phyloP scores from a whole-genome alignment of 2,888 invertebrate species.

The Drosophila lutescens region DNA sequence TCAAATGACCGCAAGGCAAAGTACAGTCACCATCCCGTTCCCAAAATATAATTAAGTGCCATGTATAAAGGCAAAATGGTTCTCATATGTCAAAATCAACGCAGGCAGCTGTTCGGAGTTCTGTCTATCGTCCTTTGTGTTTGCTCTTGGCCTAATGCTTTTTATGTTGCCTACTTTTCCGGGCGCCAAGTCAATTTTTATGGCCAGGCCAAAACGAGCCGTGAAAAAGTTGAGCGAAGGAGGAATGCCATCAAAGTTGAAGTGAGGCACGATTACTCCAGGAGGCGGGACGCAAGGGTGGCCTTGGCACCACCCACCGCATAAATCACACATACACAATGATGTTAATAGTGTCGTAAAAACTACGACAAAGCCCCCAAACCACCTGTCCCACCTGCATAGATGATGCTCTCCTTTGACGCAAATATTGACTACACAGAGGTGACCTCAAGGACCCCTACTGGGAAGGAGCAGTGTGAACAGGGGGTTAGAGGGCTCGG shows the following conservation, averaged over 20 bases:
- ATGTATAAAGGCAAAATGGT: slow-evolving; percentile 41
- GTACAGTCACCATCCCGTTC: slow-evolving; percentile 15
- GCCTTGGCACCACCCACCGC: slow-evolving; percentile 11
- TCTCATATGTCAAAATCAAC: slow-evolving; percentile 71
- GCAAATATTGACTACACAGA: slow-evolving; percentile 57
- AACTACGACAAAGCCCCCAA: slow-evolving; percentile 53
- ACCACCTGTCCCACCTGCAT: slow-evolving; percentile 28
- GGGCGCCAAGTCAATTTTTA: slow-evolving; percentile 50
- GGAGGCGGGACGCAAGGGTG: neutral
- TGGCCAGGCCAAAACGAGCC: slow-evolving; percentile 25
- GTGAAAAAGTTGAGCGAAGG: slow-evolving; percentile 16
- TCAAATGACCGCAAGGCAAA: slow-evolving; percentile 20
- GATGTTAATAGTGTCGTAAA: slow-evolving; percentile 70
- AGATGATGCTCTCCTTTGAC: slow-evolving; percentile 41
- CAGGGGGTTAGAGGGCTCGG: neutral
- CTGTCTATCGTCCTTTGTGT: slow-evolving; percentile 29
- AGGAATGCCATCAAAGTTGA: slow-evolving; percentile 45
- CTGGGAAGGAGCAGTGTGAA: neutral
- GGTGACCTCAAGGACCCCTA: slow-evolving; percentile 32
- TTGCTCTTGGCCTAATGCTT: slow-evolving; percentile 41
- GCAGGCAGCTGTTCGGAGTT: slow-evolving; percentile 54
- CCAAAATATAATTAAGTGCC: slow-evolving; percentile 42
- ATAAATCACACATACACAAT: slow-evolving; percentile 59
- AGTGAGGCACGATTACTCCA: slow-evolving; percentile 36
- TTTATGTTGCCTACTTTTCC: slow-evolving; percentile 54